Evolutionary conservation across 1,140 invertebrate genomes (phyloP).

Genomic region (Popillia japonica): DNA sequence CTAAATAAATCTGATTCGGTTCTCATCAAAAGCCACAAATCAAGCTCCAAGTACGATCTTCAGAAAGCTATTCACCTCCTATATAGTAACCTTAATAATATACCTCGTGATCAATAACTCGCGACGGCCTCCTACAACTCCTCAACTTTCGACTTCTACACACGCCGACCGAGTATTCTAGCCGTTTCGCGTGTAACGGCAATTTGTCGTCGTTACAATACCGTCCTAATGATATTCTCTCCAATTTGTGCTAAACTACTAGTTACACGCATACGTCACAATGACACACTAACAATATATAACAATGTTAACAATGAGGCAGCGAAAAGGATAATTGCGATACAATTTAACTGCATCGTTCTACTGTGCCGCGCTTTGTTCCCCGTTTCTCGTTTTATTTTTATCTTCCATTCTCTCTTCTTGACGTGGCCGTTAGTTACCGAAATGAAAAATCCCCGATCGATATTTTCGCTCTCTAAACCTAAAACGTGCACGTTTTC

Average conservation of each 20-base stretch:
- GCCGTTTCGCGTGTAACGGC: neutral
- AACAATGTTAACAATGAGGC: constrained; percentile 5
- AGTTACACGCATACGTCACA: neutral
- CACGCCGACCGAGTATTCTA: neutral
- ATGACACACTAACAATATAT: constrained; percentile 15
- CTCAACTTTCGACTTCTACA: neutral
- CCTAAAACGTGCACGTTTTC: constrained; percentile 30
- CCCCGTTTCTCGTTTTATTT: neutral
- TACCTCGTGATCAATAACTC: neutral
- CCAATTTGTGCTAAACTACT: neutral
- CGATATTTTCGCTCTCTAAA: constrained; percentile 35
- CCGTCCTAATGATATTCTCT: constrained; percentile 14
- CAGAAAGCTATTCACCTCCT: neutral
- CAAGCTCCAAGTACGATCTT: neutral
- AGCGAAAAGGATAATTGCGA: constrained; percentile 9
- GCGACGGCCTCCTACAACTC: neutral
- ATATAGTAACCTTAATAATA: neutral
- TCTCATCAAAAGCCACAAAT: neutral
- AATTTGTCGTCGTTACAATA: constrained; percentile 10
- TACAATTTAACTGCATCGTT: neutral
- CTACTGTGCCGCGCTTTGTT: neutral
- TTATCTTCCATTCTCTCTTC: neutral
- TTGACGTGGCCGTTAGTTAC: constrained; percentile 13
- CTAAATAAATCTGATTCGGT: too few species aligned
- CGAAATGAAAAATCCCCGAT: constrained; percentile 30